Evolutionary conservation across 1,140 invertebrate genomes (phyloP).

Genomic region (Hylaeus anthracinus): DNA sequence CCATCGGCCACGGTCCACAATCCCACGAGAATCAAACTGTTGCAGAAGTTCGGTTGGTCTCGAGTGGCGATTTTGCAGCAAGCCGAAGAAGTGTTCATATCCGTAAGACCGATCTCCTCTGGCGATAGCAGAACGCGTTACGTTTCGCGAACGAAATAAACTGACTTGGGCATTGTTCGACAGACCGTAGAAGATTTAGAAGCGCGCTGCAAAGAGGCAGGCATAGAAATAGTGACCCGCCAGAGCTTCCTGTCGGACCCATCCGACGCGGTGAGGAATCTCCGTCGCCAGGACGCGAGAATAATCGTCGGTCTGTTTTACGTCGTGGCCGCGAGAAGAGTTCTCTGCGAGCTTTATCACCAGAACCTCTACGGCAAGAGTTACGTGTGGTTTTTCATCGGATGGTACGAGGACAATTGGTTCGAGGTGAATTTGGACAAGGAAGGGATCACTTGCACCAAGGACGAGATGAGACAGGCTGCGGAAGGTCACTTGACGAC

Average conservation of each 20-base stretch:
- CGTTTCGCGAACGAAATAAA: too few species aligned
- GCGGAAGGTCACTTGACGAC: slow-evolving; percentile 99
- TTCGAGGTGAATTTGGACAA: slow-evolving; percentile 94
- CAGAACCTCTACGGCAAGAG: slow-evolving; percentile 96
- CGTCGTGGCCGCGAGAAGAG: slow-evolving; percentile 96
- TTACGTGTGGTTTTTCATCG: slow-evolving; percentile 99
- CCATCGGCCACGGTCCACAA: slow-evolving; percentile 99
- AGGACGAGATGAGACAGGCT: slow-evolving; percentile 94
- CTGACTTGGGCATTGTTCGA: not conserved
- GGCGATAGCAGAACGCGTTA: not conserved
- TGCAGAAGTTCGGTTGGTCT: slow-evolving; percentile 98
- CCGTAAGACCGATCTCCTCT: slow-evolving; percentile 83
- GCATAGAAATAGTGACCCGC: slow-evolving; percentile 96
- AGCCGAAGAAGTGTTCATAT: slow-evolving; percentile 99
- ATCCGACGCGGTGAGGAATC: slow-evolving; percentile 96
- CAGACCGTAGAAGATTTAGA: slow-evolving; percentile 99
- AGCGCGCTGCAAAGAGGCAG: slow-evolving; percentile 94
- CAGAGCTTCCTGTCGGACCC: slow-evolving; percentile 99
- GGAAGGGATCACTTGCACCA: slow-evolving; percentile 95
- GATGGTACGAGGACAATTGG: slow-evolving; percentile 99
- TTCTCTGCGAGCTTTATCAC: slow-evolving; percentile 98
- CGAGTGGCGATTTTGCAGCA: slow-evolving; percentile 98
- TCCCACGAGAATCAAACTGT: slow-evolving; percentile 97
- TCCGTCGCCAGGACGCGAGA: slow-evolving; percentile 95
- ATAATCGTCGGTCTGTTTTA: slow-evolving; percentile 99